Percentiles rank a stretch among this genome's conserved stretches.
phyloP scores from a whole-genome alignment of 1,140 invertebrate genomes.

The Drosophila pectinifera region DNA sequence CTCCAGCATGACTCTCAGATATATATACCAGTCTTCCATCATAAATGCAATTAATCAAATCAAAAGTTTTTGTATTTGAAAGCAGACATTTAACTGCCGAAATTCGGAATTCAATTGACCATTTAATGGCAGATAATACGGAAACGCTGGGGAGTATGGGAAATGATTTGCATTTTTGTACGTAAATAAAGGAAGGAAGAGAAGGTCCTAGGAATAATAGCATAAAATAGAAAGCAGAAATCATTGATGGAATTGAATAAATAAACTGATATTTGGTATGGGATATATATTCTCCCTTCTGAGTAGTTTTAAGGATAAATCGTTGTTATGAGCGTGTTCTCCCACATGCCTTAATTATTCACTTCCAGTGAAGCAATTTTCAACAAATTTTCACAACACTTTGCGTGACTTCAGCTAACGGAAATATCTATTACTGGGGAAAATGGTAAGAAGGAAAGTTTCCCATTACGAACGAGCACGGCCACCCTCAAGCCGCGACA shows the following conservation, averaged over 20 bases:
- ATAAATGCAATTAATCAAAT: conserved; percentile 46
- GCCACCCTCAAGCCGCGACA: conserved; percentile 45
- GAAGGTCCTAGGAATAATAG: conserved; percentile 12
- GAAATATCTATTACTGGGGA: conserved; percentile 22
- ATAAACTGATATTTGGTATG: conserved; percentile 3
- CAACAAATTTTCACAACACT: conserved; percentile 51
- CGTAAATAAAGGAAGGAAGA: conserved; percentile 10
- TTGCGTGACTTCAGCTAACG: conserved; percentile 49
- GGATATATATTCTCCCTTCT: not conserved
- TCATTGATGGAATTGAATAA: conserved; percentile 28
- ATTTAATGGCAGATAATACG: conserved; percentile 51
- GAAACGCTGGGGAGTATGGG: conserved; percentile 11
- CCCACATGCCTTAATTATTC: conserved; percentile 25
- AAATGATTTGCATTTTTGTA: conserved; percentile 59
- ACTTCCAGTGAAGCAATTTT: conserved; percentile 31
- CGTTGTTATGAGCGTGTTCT: not conserved
- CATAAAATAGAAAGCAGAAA: conserved; percentile 15
- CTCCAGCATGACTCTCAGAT: conserved; percentile 46
- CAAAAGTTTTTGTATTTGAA: conserved; percentile 23
- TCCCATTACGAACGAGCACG: conserved; percentile 51
- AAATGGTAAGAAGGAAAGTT: conserved; percentile 20
- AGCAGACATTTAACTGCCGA: conserved; percentile 43
- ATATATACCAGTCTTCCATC: conserved; percentile 15
- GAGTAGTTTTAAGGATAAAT: not conserved
- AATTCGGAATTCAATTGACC: conserved; percentile 53